phyloP scores from a whole-genome alignment of 2,888 invertebrate genomes.

The Polymixis lichenea region DNA sequence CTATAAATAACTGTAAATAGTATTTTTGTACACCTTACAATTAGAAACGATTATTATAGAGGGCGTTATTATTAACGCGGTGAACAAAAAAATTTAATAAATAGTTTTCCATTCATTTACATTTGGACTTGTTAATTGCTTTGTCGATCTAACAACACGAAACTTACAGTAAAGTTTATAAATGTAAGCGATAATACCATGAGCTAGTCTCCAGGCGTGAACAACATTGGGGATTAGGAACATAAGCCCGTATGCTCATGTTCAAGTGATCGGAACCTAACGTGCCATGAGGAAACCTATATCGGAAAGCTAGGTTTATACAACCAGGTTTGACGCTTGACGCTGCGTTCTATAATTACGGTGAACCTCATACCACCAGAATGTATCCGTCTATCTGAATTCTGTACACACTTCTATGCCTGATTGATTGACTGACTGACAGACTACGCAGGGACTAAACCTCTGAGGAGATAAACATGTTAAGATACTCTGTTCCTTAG shows the following conservation, averaged over 20 bases:
- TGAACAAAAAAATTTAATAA: not conserved
- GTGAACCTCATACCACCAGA: not conserved
- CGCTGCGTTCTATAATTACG: constrained; percentile 25
- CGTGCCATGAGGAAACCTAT: constrained; percentile 41
- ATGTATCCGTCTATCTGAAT: constrained; percentile 14
- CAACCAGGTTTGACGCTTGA: constrained; percentile 23
- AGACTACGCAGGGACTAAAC: not conserved
- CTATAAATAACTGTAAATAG: not conserved
- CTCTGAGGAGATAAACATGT: constrained; percentile 13
- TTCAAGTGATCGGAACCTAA: constrained; percentile 55
- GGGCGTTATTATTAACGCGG: not conserved
- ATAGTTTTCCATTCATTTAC: not conserved
- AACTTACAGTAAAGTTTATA: constrained; percentile 21
- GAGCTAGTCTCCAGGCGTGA: constrained; percentile 43
- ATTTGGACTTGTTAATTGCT: not conserved
- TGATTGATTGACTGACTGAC: constrained; percentile 33
- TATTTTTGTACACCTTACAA: not conserved
- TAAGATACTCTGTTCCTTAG: not conserved
- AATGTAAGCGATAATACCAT: constrained; percentile 36
- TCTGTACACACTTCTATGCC: constrained; percentile 2
- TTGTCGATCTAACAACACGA: not conserved
- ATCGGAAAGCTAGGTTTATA: constrained; percentile 32
- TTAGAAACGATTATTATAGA: not conserved
- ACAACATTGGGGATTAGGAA: constrained; percentile 55
- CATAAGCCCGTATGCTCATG: constrained; percentile 60